Conservation (phyloP, 2,797 vertebrate genomes). For the Poecilia gillii region DNA sequence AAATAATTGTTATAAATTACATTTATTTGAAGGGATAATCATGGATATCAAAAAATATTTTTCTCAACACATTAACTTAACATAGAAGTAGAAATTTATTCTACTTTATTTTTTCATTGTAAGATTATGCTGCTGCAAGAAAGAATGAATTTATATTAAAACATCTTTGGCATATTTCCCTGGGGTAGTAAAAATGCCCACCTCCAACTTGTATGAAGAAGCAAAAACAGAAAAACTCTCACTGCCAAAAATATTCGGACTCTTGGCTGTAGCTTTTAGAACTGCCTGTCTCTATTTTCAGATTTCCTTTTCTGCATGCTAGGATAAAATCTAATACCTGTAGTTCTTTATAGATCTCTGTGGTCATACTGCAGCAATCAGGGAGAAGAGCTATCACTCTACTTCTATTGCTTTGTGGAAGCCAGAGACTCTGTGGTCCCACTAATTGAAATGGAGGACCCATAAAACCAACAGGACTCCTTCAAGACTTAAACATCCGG, state of each 20-base stretch:
- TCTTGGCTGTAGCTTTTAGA: background rate
- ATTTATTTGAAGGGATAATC: background rate
- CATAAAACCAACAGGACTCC: background rate
- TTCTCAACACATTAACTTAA: background rate
- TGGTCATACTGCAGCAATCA: constrained; percentile 4
- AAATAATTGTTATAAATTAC: background rate
- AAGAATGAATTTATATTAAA: background rate
- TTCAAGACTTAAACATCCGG: background rate
- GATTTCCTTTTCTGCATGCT: background rate
- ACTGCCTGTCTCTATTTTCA: background rate
- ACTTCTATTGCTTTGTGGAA: background rate
- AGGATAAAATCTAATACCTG: constrained; percentile 8
- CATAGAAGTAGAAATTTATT: background rate
- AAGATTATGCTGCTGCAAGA: background rate
- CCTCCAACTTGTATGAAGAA: background rate
- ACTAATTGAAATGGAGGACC: constrained; percentile 1
- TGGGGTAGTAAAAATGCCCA: background rate
- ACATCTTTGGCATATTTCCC: background rate
- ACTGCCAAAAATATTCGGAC: background rate
- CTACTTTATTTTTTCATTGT: background rate
- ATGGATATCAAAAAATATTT: background rate
- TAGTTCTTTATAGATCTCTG: background rate
- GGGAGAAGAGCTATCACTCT: background rate
- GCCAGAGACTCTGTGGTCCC: background rate
- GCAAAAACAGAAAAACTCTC: background rate